Conservation (phyloP, 2,797 vertebrate genomes). For the Alouatta caraya region DNA sequence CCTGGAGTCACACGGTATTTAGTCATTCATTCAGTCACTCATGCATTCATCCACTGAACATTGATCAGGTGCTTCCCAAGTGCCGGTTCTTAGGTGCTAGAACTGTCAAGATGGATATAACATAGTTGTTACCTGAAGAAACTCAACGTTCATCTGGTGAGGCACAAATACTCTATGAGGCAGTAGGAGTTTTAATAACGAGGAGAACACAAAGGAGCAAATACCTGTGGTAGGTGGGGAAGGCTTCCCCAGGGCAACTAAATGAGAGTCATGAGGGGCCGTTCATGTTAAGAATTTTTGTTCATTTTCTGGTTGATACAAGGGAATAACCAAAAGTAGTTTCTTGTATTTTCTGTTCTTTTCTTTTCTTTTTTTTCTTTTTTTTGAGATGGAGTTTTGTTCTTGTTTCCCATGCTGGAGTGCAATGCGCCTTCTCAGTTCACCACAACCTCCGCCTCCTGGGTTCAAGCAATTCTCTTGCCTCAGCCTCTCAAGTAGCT, state of each 20-base stretch:
- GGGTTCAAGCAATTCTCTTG: too few relatives aligned
- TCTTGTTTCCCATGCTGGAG: too few relatives aligned
- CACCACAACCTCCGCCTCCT: too few relatives aligned
- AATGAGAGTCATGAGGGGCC: not conserved
- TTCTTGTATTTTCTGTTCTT: too few relatives aligned
- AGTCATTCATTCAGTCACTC: not conserved
- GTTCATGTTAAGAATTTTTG: not conserved
- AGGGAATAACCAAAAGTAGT: not conserved
- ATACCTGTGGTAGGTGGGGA: not conserved
- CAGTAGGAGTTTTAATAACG: not conserved
- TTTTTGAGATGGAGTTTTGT: too few relatives aligned
- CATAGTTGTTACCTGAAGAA: not conserved
- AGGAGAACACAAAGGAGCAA: not conserved
- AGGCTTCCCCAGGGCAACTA: not conserved
- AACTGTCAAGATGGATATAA: not conserved
- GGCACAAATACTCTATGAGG: not conserved
- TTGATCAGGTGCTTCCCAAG: not conserved
- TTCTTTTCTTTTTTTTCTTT: too few relatives aligned
- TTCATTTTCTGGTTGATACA: slow-evolving; percentile 15
- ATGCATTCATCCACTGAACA: not conserved
- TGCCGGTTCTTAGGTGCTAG: not conserved
- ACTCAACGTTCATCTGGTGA: not conserved
- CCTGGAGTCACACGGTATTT: not conserved
- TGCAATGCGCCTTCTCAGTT: too few relatives aligned
- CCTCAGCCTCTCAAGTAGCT: too few relatives aligned